These are phyloP conservation scores for Lagopus muta DNA, from an alignment of 2,113 vertebrate genomes.

Conservation along the genomic window DNA sequence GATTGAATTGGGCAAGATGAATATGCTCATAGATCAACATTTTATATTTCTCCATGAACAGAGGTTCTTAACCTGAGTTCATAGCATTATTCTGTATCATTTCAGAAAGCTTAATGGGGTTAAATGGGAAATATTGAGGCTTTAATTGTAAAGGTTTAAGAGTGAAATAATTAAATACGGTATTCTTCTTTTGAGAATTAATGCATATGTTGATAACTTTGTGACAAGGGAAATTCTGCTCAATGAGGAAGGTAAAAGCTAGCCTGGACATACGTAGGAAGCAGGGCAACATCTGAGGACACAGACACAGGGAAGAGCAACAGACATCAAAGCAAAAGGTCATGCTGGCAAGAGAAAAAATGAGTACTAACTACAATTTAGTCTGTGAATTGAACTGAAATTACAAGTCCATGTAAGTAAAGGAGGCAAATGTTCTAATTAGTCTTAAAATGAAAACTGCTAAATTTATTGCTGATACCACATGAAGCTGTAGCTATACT, in stretches of 20 bases:
- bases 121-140: neutral
- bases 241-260: neutral
- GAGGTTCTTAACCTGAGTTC: neutral
- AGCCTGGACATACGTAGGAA: neutral
- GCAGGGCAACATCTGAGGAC: neutral
- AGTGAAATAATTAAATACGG: neutral
- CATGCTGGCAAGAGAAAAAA: neutral
- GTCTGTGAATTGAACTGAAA: neutral
- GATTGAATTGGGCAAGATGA: slow-evolving; percentile 43
- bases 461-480: slow-evolving; percentile 18
- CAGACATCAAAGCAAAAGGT: neutral
- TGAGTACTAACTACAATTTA: neutral
- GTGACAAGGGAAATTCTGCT: neutral
- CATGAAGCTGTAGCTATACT: neutral
- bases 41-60: neutral
- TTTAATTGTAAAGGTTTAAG: neutral
- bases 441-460: slow-evolving; percentile 1
- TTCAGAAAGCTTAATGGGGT: neutral
- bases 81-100: neutral
- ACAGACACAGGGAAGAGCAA: neutral
- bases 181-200: neutral
- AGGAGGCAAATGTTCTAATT: neutral
- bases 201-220: neutral
- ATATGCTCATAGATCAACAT: neutral
- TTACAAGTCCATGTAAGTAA: neutral